Evolutionary conservation across 2,113 vertebrate genomes (phyloP).

Genomic region (Tragelaphus strepsiceros): DNA sequence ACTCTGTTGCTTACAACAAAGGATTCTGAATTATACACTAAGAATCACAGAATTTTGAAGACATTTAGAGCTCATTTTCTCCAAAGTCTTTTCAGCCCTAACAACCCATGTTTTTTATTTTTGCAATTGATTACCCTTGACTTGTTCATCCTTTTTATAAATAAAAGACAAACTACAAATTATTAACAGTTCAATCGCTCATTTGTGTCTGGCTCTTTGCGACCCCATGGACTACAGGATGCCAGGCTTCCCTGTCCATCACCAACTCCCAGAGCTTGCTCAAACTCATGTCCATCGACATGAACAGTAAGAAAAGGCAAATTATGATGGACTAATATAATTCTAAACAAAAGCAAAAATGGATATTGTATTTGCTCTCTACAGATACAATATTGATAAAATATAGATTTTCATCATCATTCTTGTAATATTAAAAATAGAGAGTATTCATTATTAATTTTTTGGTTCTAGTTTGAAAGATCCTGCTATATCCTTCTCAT

Average conservation of each 20-base stretch:
- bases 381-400: slow-evolving; percentile 7
- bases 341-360: background rate
- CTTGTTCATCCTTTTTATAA: background rate
- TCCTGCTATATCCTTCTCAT: background rate
- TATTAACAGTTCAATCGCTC: background rate
- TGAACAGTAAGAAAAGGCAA: background rate
- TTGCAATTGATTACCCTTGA: slow-evolving; percentile 21
- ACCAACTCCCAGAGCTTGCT: background rate
- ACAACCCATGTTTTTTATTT: background rate
- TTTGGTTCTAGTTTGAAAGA: slow-evolving; percentile 25
- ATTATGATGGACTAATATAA: background rate
- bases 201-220: background rate
- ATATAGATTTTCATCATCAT: background rate
- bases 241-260: background rate
- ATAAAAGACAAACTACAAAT: background rate
- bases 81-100: too few species aligned
- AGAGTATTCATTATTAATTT: background rate
- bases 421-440: slow-evolving; percentile 47
- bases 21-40: too few species aligned
- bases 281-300: background rate
- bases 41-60: too few species aligned
- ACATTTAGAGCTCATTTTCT: too few species aligned
- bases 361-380: slow-evolving; percentile 1
- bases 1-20: too few species aligned
- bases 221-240: background rate